A percentile compares a stretch with the other conserved stretches of the same genome.
Conservation (phyloP, 2,888 invertebrate species). For the Sarcophaga rosellei region DNA sequence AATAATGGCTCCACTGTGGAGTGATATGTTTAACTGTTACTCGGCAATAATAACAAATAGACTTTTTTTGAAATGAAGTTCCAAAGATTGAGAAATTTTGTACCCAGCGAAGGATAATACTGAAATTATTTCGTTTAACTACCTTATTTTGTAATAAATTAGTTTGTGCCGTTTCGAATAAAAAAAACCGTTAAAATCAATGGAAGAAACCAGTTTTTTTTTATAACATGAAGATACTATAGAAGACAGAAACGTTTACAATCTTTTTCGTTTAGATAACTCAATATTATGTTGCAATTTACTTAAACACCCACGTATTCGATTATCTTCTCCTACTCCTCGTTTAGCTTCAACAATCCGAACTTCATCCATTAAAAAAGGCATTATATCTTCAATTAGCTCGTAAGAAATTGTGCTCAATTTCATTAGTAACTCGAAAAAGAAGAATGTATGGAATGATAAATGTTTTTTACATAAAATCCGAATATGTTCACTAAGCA, state of each 20-base stretch:
- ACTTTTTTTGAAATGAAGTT: too few relatives aligned
- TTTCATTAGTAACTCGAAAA: slow-evolving; percentile 78
- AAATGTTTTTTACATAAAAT: slow-evolving; percentile 78
- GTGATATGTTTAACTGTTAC: too few relatives aligned
- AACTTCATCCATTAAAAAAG: slow-evolving; percentile 76
- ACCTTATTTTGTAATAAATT: too few relatives aligned
- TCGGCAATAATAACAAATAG: too few relatives aligned
- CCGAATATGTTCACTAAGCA: slow-evolving; percentile 74
- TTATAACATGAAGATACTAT: background rate
- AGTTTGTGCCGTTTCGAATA: too few relatives aligned
- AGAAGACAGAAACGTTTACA: background rate
- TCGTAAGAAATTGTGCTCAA: slow-evolving; percentile 74
- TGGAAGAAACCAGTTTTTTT: background rate
- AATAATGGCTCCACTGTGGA: too few relatives aligned
- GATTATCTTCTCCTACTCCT: slow-evolving; percentile 79
- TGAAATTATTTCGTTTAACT: too few relatives aligned
- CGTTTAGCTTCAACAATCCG: slow-evolving; percentile 78
- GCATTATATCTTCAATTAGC: slow-evolving; percentile 74
- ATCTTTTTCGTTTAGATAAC: slow-evolving; percentile 45
- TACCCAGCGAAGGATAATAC: too few relatives aligned
- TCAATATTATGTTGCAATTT: slow-evolving; percentile 70
- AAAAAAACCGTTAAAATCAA: too few relatives aligned
- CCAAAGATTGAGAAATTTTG: too few relatives aligned
- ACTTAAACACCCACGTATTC: slow-evolving; percentile 77
- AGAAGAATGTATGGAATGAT: slow-evolving; percentile 80